These are phyloP conservation scores for Lepidurus apus DNA, from an alignment of 1,140 invertebrate species.

Conservation along the genomic window DNA sequence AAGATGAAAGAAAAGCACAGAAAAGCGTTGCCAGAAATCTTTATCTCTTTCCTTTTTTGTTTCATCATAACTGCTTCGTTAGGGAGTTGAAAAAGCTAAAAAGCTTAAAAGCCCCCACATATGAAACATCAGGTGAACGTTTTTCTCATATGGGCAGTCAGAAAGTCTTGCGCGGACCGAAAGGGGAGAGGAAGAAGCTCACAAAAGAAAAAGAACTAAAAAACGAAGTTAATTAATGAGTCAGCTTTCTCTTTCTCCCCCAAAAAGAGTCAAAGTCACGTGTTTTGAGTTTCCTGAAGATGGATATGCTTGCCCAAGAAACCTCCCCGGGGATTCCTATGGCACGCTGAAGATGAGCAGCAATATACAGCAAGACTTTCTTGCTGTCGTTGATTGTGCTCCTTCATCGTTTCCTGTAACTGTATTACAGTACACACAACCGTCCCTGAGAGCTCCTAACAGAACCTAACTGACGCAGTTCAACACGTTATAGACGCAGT, in stretches of 20 bases:
- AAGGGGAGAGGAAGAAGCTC: conserved; percentile 22
- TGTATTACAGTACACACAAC: background rate
- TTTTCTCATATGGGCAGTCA: background rate
- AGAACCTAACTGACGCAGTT: background rate
- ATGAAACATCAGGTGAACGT: background rate
- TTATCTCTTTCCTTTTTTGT: background rate
- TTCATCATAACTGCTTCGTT: background rate
- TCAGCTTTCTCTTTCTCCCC: conserved; percentile 20
- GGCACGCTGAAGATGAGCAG: background rate
- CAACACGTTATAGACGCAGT: background rate
- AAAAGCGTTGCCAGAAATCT: background rate
- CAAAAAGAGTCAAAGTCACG: conserved; percentile 5
- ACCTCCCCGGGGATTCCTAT: background rate
- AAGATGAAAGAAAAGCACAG: background rate
- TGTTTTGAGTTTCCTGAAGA: background rate
- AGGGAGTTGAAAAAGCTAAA: background rate
- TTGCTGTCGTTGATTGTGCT: background rate
- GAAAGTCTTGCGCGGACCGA: background rate
- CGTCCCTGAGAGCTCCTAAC: background rate
- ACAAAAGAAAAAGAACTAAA: background rate
- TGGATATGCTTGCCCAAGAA: background rate
- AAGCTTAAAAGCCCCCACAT: background rate
- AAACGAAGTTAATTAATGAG: background rate
- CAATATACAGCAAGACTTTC: background rate
- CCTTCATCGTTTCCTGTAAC: background rate